These are phyloP conservation scores for Acanthosepion esculentum DNA, from an alignment of 2,888 invertebrate genomes.

Conservation along the genomic window DNA sequence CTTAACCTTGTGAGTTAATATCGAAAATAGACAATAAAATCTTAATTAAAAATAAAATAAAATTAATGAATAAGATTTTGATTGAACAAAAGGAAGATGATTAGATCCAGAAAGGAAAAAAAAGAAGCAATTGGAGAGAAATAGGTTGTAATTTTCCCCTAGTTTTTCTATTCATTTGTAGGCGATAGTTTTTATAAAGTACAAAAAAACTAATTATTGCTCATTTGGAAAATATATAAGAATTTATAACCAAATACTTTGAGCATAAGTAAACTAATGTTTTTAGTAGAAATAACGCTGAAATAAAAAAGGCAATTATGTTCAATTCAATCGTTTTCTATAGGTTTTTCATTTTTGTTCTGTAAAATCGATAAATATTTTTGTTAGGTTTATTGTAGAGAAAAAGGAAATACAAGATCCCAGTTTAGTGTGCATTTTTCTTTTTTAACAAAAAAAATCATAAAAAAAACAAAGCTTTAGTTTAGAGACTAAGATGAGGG, in stretches of 20 bases:
- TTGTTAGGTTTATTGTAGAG: background rate
- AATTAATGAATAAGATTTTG: background rate
- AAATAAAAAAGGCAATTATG: too few relatives aligned
- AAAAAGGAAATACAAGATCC: background rate
- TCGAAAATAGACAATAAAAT: background rate
- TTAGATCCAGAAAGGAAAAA: background rate
- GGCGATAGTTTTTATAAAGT: too few relatives aligned
- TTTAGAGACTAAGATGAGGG: too few relatives aligned
- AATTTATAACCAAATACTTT: background rate
- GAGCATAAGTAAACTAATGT: too few relatives aligned
- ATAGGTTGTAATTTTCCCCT: background rate
- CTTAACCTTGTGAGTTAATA: background rate
- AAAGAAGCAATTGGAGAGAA: background rate
- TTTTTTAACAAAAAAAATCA: background rate
- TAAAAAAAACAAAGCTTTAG: background rate
- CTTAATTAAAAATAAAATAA: background rate
- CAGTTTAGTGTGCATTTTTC: background rate
- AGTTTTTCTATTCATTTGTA: background rate
- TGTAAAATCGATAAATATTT: slow-evolving; percentile 21
- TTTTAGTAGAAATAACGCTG: too few relatives aligned
- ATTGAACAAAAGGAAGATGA: background rate
- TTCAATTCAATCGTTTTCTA: too few relatives aligned
- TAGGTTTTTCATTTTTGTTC: background rate
- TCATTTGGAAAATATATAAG: background rate
- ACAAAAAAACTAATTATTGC: background rate